These are phyloP conservation scores for Karalla daura DNA, from an alignment of 2,797 vertebrate species.

Conservation along the genomic window DNA sequence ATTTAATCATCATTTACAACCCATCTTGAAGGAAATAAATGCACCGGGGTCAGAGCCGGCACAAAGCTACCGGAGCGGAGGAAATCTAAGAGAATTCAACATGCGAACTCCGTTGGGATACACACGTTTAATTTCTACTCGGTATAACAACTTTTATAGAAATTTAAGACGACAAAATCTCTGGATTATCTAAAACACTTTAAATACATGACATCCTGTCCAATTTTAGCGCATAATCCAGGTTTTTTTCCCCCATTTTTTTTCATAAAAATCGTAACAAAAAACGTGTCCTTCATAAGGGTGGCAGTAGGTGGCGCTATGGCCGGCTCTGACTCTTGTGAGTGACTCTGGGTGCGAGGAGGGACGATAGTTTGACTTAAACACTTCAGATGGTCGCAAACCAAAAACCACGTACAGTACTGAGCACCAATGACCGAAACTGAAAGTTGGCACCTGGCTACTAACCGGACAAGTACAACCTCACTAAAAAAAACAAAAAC, in stretches of 20 bases:
- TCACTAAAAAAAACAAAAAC: constrained; percentile 64
- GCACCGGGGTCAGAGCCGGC: constrained; percentile 42
- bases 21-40: constrained; percentile 25
- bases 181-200: background rate
- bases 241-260: no score
- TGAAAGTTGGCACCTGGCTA: constrained; percentile 71
- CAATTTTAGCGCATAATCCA: no score
- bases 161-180: background rate
- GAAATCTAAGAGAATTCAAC: background rate
- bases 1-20: constrained; percentile 45
- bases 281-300: no score
- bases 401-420: constrained; percentile 62
- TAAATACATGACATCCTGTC: background rate
- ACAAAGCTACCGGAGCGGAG: constrained; percentile 10
- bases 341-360: constrained; percentile 36
- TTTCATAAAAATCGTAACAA: background rate
- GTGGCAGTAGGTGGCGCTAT: background rate
- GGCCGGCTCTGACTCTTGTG: constrained; percentile 25
- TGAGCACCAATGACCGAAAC: constrained; percentile 68
- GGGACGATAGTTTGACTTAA: constrained; percentile 47
- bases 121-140: background rate
- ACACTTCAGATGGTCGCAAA: constrained; percentile 49
- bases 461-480: constrained; percentile 63
- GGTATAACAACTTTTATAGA: background rate
- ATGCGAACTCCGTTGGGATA: constrained; percentile 19